Evolutionary conservation across 2,888 invertebrate genomes (phyloP).

Genomic region (Zygothrica quintamaculata): DNA sequence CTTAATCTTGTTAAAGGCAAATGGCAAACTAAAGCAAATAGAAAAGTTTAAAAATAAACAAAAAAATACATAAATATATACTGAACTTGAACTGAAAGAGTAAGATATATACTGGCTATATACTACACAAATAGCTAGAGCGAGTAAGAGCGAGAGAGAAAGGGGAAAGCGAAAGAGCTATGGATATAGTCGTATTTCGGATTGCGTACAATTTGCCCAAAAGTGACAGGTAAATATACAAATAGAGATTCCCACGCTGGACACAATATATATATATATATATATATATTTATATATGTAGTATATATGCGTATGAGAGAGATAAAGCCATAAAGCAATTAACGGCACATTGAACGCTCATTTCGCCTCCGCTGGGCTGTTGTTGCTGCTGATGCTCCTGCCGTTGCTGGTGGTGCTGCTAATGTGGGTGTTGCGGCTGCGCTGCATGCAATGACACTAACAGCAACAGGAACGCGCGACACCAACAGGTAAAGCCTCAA

Average conservation of each 20-base stretch:
- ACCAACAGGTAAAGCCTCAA: slow-evolving; percentile 37
- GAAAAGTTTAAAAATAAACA: slow-evolving; percentile 69
- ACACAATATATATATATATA: slow-evolving; percentile 16
- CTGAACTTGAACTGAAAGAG: slow-evolving; percentile 64
- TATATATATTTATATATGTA: neutral
- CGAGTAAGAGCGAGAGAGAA: neutral
- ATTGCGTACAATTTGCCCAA: slow-evolving; percentile 37
- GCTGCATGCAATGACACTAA: slow-evolving; percentile 53
- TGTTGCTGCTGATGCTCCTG: neutral
- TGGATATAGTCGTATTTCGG: neutral
- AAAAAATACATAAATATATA: slow-evolving; percentile 44
- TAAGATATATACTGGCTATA: neutral
- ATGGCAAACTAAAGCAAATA: slow-evolving; percentile 48
- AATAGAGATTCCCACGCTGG: slow-evolving; percentile 64
- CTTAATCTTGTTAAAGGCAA: slow-evolving; percentile 71
- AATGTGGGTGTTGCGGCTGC: slow-evolving; percentile 77
- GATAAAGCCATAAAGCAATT: slow-evolving; percentile 71
- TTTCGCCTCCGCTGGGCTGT: slow-evolving; percentile 50
- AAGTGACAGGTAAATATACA: slow-evolving; percentile 53
- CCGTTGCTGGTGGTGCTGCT: slow-evolving; percentile 47
- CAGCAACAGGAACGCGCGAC: slow-evolving; percentile 13
- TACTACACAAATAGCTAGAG: too few species aligned
- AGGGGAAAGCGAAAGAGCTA: neutral
- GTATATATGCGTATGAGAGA: slow-evolving; percentile 8
- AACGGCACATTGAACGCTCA: slow-evolving; percentile 59